phyloP scores from a whole-genome alignment of 2,888 invertebrate species.

The Drosophila paramelanica region DNA sequence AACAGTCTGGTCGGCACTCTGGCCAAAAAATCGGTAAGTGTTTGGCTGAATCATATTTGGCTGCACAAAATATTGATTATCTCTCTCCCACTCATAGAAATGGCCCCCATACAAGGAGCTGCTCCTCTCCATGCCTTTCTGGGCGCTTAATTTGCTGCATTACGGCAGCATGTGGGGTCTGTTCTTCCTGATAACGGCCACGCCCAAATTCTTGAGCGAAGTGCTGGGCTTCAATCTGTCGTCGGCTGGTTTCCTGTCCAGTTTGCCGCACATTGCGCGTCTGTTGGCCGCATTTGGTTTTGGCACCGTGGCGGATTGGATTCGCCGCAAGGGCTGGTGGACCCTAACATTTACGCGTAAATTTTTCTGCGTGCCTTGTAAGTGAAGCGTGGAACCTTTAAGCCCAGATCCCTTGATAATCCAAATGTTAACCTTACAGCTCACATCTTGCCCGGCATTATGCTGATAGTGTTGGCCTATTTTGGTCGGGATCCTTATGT shows the following conservation, averaged over 20 bases:
- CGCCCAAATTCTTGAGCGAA: constrained; percentile 91
- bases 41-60: background rate
- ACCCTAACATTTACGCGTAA: constrained; percentile 88
- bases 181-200: constrained; percentile 91
- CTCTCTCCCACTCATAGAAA: constrained; percentile 84
- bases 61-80: too few species aligned
- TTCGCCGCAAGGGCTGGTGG: constrained; percentile 85
- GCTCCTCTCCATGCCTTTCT: constrained; percentile 88
- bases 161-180: constrained; percentile 92
- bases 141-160: constrained; percentile 88
- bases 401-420: background rate
- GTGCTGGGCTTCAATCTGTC: constrained; percentile 90
- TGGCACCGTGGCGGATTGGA: constrained; percentile 89
- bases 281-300: constrained; percentile 89
- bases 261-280: constrained; percentile 90
- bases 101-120: constrained; percentile 88
- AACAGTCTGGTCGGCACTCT: constrained; percentile 87
- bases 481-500: constrained; percentile 88
- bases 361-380: constrained; percentile 88
- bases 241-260: constrained; percentile 89
- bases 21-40: constrained; percentile 86
- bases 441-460: constrained; percentile 87
- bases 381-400: constrained; percentile 50
- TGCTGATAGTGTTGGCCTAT: constrained; percentile 86
- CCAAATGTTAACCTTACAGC: constrained; percentile 79